Evolutionary conservation across 2,797 vertebrate genomes (phyloP).

Genomic region (Crocodylus rhombifer): DNA sequence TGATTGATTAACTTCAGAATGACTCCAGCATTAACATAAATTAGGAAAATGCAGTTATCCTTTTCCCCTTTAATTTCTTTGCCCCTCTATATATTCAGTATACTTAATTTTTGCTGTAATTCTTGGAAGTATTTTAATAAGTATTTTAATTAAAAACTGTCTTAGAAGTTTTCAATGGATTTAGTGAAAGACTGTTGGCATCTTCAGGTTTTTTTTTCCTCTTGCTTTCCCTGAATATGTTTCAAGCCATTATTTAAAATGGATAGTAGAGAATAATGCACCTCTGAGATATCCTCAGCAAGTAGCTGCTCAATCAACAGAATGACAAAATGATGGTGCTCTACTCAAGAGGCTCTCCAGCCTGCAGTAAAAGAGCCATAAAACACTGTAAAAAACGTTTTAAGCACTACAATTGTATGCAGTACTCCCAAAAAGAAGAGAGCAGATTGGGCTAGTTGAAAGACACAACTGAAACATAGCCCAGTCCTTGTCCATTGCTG

Average conservation of each 20-base stretch:
- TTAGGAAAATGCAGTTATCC: neutral
- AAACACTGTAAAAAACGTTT: slow-evolving; percentile 38
- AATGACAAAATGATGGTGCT: slow-evolving; percentile 49
- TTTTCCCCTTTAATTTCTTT: neutral
- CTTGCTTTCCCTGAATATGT: neutral
- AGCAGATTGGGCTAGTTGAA: neutral
- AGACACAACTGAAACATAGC: neutral
- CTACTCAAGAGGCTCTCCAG: slow-evolving; percentile 18
- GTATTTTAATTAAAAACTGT: neutral
- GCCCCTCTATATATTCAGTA: neutral
- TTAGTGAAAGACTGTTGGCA: neutral
- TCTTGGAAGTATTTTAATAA: neutral
- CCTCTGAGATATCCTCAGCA: slow-evolving; percentile 35
- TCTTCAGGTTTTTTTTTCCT: neutral
- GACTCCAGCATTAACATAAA: neutral
- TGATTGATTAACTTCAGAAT: neutral
- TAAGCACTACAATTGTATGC: neutral
- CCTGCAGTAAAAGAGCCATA: slow-evolving; percentile 36
- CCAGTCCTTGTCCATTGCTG: neutral
- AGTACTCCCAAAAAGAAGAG: neutral
- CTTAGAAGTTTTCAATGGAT: neutral
- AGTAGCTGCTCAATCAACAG: slow-evolving; percentile 35
- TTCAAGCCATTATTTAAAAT: slow-evolving; percentile 48
- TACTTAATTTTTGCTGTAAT: neutral
- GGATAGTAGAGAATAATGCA: neutral